Evolutionary conservation across 2,113 vertebrate species (phyloP).

Genomic region (Spea multiplicata): DNA sequence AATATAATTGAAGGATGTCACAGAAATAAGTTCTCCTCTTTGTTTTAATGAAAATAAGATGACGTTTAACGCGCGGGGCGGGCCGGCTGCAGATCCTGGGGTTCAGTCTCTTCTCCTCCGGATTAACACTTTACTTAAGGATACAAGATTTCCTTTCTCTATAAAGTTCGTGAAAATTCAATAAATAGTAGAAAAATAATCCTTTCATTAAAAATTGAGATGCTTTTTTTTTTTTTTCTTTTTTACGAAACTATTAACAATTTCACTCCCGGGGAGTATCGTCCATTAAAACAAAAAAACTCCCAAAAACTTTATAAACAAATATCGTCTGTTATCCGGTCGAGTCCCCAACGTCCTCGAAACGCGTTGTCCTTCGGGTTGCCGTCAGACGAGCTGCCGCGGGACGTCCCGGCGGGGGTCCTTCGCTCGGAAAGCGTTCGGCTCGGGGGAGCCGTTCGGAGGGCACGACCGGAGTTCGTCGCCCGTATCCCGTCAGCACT

Average conservation of each 20-base stretch:
- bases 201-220: constrained; percentile 84
- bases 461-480: too few relatives aligned
- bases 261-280: constrained; percentile 22
- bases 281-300: constrained; percentile 1
- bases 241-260: constrained; percentile 53
- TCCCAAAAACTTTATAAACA: constrained; percentile 4
- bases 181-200: constrained; percentile 99
- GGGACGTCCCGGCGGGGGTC: too few relatives aligned
- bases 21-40: too few relatives aligned
- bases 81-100: constrained; percentile 1
- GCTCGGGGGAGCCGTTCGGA: too few relatives aligned
- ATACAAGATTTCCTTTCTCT: constrained; percentile 47
- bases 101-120: constrained; percentile 54
- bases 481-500: constrained; percentile 73
- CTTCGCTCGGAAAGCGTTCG: too few relatives aligned
- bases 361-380: too few relatives aligned
- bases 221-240: constrained; percentile 61
- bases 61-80: constrained; percentile 49
- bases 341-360: too few relatives aligned
- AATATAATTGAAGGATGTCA: too few relatives aligned
- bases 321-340: not conserved
- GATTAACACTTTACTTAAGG: not conserved
- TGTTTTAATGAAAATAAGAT: too few relatives aligned
- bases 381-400: too few relatives aligned
- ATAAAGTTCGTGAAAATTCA: constrained; percentile 71